Conservation (phyloP, 2,888 invertebrate species). For the Leucoma salicis region DNA sequence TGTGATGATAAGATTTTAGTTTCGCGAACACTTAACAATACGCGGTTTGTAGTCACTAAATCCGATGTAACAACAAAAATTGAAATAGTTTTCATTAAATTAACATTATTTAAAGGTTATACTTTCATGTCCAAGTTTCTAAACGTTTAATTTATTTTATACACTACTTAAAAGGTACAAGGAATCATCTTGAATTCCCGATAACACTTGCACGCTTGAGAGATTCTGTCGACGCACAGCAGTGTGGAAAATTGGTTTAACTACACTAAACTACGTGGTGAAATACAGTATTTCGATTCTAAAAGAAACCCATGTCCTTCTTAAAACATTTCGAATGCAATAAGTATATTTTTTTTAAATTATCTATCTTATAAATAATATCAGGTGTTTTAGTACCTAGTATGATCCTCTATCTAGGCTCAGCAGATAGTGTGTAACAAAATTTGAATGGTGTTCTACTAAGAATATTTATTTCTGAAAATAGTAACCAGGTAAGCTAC, state of each 20-base stretch:
- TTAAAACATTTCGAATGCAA: too few relatives aligned
- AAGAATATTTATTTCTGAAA: background rate
- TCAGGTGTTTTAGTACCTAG: too few relatives aligned
- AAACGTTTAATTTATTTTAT: slow-evolving; percentile 16
- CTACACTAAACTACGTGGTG: background rate
- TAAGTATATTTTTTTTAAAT: too few relatives aligned
- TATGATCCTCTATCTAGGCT: too few relatives aligned
- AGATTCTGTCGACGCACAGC: background rate
- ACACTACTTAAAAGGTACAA: background rate
- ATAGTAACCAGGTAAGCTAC: background rate
- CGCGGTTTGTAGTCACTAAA: slow-evolving; percentile 9
- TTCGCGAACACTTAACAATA: slow-evolving; percentile 23
- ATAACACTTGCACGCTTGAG: background rate
- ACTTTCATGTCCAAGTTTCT: slow-evolving; percentile 5
- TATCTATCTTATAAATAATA: too few relatives aligned
- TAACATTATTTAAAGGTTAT: too few relatives aligned
- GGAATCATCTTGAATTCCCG: background rate
- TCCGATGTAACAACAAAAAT: background rate
- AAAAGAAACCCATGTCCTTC: background rate
- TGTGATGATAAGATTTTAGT: slow-evolving; percentile 47
- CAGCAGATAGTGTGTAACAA: background rate
- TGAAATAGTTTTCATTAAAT: too few relatives aligned
- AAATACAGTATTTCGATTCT: background rate
- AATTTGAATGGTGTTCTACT: background rate
- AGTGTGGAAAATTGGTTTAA: background rate